Percentiles rank a stretch among this genome's conserved stretches.
These are phyloP conservation scores for Drosophila littoralis DNA, from an alignment of 1,140 invertebrate species.

Conservation along the genomic window DNA sequence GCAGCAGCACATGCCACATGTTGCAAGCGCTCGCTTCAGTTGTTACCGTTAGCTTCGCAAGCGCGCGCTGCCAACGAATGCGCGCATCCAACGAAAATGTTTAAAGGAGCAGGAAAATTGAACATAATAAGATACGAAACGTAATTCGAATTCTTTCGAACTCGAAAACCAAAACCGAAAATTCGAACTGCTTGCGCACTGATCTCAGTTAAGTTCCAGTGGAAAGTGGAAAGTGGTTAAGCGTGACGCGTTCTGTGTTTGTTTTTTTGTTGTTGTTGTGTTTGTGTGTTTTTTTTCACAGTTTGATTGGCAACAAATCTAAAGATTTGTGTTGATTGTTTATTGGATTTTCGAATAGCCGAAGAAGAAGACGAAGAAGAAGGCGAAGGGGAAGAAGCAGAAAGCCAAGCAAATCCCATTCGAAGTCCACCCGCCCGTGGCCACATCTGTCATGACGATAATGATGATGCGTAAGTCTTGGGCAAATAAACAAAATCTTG, in stretches of 20 bases:
- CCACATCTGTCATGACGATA: slow-evolving; percentile 33
- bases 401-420: slow-evolving; percentile 3
- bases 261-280: slow-evolving; percentile 1
- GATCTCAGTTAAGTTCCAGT: slow-evolving; percentile 15
- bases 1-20: slow-evolving; percentile 60
- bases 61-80: slow-evolving; percentile 59
- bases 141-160: background rate
- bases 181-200: background rate
- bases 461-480: slow-evolving; percentile 44
- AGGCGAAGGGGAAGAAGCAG: too few species aligned
- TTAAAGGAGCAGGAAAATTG: too few species aligned
- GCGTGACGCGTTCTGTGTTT: background rate
- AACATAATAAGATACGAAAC: background rate
- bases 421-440: background rate
- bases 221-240: slow-evolving; percentile 1
- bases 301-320: slow-evolving; percentile 3
- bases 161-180: slow-evolving; percentile 8
- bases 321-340: slow-evolving; percentile 11
- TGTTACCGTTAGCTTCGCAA: slow-evolving; percentile 71
- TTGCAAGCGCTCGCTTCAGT: slow-evolving; percentile 69
- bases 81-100: slow-evolving; percentile 13
- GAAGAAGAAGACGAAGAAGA: background rate
- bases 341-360: slow-evolving; percentile 7
- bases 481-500: slow-evolving; percentile 34
- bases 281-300: background rate